Percentiles rank a stretch among this genome's conserved stretches.
phyloP scores from a whole-genome alignment of 2,888 invertebrate genomes.

The Selenia dentaria region DNA sequence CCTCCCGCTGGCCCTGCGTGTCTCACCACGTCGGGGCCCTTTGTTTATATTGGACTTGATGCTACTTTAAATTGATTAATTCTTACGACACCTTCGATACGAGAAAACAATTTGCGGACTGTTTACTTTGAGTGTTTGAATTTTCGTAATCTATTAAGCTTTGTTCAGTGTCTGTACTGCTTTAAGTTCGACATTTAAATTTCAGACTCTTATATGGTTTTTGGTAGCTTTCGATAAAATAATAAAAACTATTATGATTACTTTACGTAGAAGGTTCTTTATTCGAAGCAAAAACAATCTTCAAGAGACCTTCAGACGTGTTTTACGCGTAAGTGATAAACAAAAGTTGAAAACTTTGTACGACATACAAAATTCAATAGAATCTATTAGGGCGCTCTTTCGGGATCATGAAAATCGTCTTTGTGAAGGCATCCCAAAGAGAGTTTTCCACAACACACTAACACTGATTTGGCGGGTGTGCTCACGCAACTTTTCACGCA shows the following conservation, averaged over 20 bases:
- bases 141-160: slow-evolving; percentile 18
- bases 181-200: no score
- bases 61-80: slow-evolving; percentile 81
- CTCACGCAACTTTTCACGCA: slow-evolving; percentile 78
- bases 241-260: no score
- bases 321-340: slow-evolving; percentile 23
- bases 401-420: slow-evolving; percentile 66
- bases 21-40: slow-evolving; percentile 59
- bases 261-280: no score
- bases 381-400: slow-evolving; percentile 52
- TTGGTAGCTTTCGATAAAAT: no score
- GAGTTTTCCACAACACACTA: slow-evolving; percentile 82
- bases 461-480: slow-evolving; percentile 70
- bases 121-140: slow-evolving; percentile 26
- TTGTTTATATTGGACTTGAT: slow-evolving; percentile 81
- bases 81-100: slow-evolving; percentile 68
- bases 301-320: slow-evolving; percentile 20
- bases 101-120: slow-evolving; percentile 44
- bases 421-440: slow-evolving; percentile 76
- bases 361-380: slow-evolving; percentile 48
- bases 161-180: neutral
- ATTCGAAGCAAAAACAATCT: slow-evolving; percentile 3
- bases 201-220: no score
- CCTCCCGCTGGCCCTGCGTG: slow-evolving; percentile 56
- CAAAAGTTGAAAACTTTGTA: slow-evolving; percentile 31